Percentiles rank a stretch among this genome's conserved stretches.
Evolutionary conservation across 2,888 invertebrate genomes (phyloP).

Genomic region (Hydraecia micacea): DNA sequence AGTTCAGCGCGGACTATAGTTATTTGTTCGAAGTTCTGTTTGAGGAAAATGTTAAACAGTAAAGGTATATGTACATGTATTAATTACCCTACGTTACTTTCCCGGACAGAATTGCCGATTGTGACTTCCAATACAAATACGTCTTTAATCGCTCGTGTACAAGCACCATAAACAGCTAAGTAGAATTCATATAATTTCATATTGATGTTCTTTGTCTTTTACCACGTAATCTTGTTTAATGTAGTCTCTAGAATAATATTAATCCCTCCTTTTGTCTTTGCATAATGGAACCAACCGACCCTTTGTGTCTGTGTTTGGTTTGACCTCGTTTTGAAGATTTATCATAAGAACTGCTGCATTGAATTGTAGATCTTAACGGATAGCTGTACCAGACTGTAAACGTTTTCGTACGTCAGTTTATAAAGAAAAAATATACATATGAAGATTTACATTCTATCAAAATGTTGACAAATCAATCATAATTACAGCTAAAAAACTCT

Average conservation of each 20-base stretch:
- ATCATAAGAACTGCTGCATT: not conserved
- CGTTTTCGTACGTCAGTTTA: not conserved
- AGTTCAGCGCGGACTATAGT: too few species aligned
- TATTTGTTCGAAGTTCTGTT: too few species aligned
- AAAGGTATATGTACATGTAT: not conserved
- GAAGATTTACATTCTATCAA: not conserved
- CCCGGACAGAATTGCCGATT: not conserved
- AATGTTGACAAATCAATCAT: not conserved
- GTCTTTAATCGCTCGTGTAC: conserved; percentile 1
- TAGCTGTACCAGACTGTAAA: not conserved
- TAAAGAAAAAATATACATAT: too few species aligned
- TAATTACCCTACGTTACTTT: not conserved
- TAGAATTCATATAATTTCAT: conserved; percentile 31
- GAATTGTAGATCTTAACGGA: not conserved
- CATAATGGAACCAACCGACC: conserved; percentile 33
- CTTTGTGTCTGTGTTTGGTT: conserved; percentile 8
- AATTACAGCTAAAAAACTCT: not conserved
- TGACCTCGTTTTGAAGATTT: conserved; percentile 17
- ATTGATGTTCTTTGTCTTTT: conserved; percentile 33
- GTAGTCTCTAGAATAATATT: conserved; percentile 24
- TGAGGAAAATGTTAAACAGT: too few species aligned
- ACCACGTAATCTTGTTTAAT: conserved; percentile 24
- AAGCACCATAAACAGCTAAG: not conserved
- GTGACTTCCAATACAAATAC: too few species aligned
- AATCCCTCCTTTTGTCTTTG: conserved; percentile 32